A percentile compares a stretch with the other conserved stretches of the same genome.
phyloP scores from a whole-genome alignment of 1,140 invertebrate genomes.

The Neodiprion pinetum region DNA sequence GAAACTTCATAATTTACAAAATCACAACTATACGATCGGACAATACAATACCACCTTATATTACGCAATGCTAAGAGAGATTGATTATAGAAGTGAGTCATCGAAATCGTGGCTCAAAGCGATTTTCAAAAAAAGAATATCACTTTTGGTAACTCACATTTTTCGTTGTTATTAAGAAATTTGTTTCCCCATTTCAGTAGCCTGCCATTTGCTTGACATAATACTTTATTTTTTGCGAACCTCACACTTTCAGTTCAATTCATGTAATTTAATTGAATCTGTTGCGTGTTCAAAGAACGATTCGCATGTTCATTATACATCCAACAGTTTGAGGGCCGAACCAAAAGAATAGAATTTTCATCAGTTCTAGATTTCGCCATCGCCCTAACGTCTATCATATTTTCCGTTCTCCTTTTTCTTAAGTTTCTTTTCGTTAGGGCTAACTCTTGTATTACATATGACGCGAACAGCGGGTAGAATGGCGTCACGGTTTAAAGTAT shows the following conservation, averaged over 20 bases:
- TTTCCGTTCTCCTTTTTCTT: background rate
- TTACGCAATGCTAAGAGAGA: background rate
- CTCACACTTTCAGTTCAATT: conserved; percentile 2
- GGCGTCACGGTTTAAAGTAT: conserved; percentile 2
- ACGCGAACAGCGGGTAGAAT: background rate
- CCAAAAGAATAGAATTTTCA: background rate
- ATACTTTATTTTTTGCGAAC: background rate
- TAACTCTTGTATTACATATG: background rate
- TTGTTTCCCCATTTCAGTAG: conserved; percentile 3
- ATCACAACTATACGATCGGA: background rate
- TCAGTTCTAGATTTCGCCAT: background rate
- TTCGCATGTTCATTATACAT: background rate
- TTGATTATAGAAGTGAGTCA: background rate
- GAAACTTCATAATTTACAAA: too few species aligned
- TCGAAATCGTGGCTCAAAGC: background rate
- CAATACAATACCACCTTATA: background rate
- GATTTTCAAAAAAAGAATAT: conserved; percentile 5
- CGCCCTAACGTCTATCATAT: background rate
- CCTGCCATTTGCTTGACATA: background rate
- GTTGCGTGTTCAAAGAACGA: background rate
- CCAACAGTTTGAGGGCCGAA: background rate
- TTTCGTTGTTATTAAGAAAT: conserved; percentile 8
- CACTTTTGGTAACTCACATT: conserved; percentile 7
- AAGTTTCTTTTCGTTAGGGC: background rate
- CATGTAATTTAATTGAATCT: background rate